Percentiles rank a stretch among this genome's conserved stretches.
phyloP scores from a whole-genome alignment of 1,140 invertebrate genomes.

The Drosophila sp. region DNA sequence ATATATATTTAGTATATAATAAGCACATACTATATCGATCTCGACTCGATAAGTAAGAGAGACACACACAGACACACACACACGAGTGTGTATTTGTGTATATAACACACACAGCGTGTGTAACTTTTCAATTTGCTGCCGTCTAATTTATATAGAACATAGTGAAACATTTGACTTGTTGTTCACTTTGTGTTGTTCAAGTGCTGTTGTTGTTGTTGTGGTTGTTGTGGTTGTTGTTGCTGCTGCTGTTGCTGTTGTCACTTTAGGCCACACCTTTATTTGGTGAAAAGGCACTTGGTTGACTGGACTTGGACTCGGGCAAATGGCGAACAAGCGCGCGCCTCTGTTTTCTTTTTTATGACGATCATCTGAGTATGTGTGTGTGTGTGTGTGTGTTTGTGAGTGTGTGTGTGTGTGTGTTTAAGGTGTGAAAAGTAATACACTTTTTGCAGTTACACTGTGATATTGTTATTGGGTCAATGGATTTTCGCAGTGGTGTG shows the following conservation, averaged over 20 bases:
- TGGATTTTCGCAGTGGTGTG: not conserved
- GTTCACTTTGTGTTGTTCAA: constrained; percentile 22
- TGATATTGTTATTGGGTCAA: constrained; percentile 19
- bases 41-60: constrained; percentile 9
- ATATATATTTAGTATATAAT: constrained; percentile 29
- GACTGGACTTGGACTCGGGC: constrained; percentile 31
- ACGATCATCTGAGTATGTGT: constrained; percentile 16
- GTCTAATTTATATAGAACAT: constrained; percentile 55
- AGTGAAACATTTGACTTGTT: constrained; percentile 28
- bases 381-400: constrained; percentile 2
- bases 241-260: constrained; percentile 15
- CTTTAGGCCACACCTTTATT: constrained; percentile 64
- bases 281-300: constrained; percentile 53
- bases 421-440: constrained; percentile 39
- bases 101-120: constrained; percentile 35
- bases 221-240: constrained; percentile 8
- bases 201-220: constrained; percentile 32
- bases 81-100: constrained; percentile 9
- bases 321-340: constrained; percentile 48
- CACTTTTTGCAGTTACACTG: constrained; percentile 35
- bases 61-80: constrained; percentile 31
- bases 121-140: constrained; percentile 51
- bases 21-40: constrained; percentile 12
- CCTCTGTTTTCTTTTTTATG: constrained; percentile 54
- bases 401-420: constrained; percentile 22